Conservation (phyloP, 2,113 vertebrate species). For the Elephas maximus region DNA sequence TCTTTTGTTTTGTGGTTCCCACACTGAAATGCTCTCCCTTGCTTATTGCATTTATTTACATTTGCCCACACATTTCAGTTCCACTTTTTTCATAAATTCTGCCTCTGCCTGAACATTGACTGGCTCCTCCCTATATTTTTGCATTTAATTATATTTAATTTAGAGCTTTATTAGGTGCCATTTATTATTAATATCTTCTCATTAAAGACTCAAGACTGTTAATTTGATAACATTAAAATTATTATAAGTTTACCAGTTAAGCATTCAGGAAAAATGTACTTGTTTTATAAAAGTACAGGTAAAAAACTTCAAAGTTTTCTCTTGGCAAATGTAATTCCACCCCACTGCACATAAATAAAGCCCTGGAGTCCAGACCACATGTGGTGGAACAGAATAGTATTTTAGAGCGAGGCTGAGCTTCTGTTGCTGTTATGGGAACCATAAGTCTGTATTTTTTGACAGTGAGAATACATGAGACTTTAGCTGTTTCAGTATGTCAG, state of each 20-base stretch:
- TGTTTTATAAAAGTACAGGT: not conserved
- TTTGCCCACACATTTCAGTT: not conserved
- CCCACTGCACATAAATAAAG: not conserved
- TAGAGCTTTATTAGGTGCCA: slow-evolving; percentile 4
- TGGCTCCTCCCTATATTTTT: not conserved
- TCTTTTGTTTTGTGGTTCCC: not conserved
- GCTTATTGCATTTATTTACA: not conserved
- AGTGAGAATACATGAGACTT: not conserved
- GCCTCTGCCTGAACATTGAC: not conserved
- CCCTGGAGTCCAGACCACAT: not conserved
- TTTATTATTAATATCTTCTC: not conserved
- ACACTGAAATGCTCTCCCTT: not conserved
- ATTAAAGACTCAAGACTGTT: not conserved
- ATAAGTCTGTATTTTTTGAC: not conserved
- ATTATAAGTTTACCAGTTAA: slow-evolving; percentile 16
- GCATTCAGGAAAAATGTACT: slow-evolving; percentile 47
- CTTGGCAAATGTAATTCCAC: slow-evolving; percentile 45
- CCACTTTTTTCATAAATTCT: not conserved
- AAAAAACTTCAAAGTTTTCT: slow-evolving; percentile 37
- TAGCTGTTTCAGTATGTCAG: not conserved
- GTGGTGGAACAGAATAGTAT: slow-evolving; percentile 19
- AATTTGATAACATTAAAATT: slow-evolving; percentile 47
- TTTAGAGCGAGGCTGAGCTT: not conserved
- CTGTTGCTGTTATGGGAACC: not conserved
- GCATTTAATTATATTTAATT: slow-evolving; percentile 37